Evolutionary conservation across 2,113 vertebrate genomes (phyloP), one percentile per base, ranked within the genome.

Genomic region (Pelmatolapia mariae): DNA sequence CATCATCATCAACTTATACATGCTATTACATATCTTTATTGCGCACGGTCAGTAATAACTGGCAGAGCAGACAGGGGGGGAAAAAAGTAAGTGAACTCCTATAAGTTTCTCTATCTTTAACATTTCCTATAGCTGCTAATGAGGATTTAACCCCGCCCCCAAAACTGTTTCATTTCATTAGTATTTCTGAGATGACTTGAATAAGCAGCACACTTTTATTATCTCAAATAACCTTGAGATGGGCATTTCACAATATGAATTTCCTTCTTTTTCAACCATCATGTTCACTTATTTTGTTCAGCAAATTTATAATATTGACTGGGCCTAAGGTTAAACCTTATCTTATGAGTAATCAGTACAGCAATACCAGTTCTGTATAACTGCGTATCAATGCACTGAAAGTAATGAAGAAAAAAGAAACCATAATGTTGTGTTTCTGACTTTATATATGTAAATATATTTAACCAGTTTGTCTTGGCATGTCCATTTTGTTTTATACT

Each of bases 401-500:
- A 15, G 3, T n/a, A 11, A 31, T 83, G 8, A 76, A 85, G 59
- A 43, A 33, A 26, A 36, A 76, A 76, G 6, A 31, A 76, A 76
- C 24, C 43, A 12, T 50, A 50, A 31, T 78, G 45, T 50, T 26
- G 15, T 43, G 47, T 38, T 40, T 80, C 16, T 66, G 10, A 13
- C 13, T 52, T 13, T 82, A 53, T 18, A 53, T 38, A 73, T 50
- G 31, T 38, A 9, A 61, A 36, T 85, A 50, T 59, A 79, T 84
- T 78, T 4, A 12, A 5, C 26, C 81, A 26, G 6, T 40, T 73
- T 80, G 12, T 80, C 8, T 24, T 56, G 10, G 15, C 15, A 54
- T 13, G 11, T 9, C 47, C 33, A 36, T 18, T 87, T 86, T 2
- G 3, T 89, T 88, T 93, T 88, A 85, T 88, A 88, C 40, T 31